Percentiles rank a stretch among this genome's conserved stretches.
Conservation (phyloP, 2,888 invertebrate species). For the Chrysotoxum bicinctum region DNA sequence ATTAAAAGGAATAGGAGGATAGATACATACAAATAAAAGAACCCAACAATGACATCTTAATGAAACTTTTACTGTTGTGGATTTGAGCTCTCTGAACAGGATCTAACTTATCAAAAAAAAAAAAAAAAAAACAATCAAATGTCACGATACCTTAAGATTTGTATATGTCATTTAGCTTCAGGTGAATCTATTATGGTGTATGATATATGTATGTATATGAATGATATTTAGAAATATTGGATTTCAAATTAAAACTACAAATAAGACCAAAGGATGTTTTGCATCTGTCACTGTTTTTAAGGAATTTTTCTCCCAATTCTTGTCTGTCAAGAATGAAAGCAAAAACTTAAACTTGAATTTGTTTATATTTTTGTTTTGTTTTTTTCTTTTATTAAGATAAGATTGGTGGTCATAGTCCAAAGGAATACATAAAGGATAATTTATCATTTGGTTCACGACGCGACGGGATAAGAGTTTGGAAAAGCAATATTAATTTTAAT, state of each 20-base stretch:
- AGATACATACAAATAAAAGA: slow-evolving; percentile 14
- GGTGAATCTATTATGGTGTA: too few relatives aligned
- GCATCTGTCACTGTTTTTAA: background rate
- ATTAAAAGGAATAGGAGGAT: background rate
- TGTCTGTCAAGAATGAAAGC: background rate
- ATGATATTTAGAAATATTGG: background rate
- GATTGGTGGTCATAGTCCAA: background rate
- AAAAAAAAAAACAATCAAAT: slow-evolving; percentile 37
- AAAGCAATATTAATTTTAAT: slow-evolving; percentile 28
- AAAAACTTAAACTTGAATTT: background rate
- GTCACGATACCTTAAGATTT: slow-evolving; percentile 35
- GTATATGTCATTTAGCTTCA: slow-evolving; percentile 50
- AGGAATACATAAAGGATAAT: background rate
- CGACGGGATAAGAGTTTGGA: slow-evolving; percentile 4
- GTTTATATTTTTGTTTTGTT: background rate
- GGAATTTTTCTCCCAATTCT: background rate
- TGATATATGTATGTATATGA: background rate
- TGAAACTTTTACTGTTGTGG: slow-evolving; percentile 32
- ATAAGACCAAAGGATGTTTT: background rate
- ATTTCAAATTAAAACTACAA: slow-evolving; percentile 7
- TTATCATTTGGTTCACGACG: slow-evolving; percentile 2
- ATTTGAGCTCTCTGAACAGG: background rate
- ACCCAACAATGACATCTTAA: background rate
- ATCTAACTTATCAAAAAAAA: slow-evolving; percentile 38
- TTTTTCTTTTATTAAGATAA: background rate